phyloP scores from a whole-genome alignment of 2,797 vertebrate genomes.

The Acanthiza pusilla region DNA sequence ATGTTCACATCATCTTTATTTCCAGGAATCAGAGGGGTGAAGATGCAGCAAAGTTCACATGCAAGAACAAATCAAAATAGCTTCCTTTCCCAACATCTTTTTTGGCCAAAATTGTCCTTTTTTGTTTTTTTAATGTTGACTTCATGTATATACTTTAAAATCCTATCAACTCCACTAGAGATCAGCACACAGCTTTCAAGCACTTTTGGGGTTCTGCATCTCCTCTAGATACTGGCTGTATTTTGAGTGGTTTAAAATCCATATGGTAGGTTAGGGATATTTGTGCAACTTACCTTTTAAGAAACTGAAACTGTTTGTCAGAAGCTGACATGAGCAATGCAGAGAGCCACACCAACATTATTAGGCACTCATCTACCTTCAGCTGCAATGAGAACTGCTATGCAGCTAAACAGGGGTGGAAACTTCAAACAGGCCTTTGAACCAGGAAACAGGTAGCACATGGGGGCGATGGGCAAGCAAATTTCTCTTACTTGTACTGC shows the following conservation, averaged over 20 bases:
- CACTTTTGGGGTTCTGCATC: neutral
- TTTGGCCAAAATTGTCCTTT: neutral
- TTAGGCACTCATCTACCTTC: neutral
- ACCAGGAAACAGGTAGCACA: neutral
- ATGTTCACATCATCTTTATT: neutral
- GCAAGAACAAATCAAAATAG: neutral
- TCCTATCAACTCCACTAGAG: neutral
- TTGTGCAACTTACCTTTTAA: neutral
- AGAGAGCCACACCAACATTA: neutral
- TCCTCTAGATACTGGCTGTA: neutral
- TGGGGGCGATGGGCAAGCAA: accelerated
- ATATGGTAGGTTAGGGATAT: neutral
- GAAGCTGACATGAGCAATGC: neutral
- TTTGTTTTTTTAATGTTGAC: neutral
- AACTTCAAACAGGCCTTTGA: neutral
- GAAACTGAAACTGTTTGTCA: neutral
- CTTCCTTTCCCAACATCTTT: neutral
- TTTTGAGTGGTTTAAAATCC: neutral
- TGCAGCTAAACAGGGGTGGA: accelerated
- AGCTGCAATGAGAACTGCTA: neutral
- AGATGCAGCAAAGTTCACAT: neutral
- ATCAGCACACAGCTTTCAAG: neutral
- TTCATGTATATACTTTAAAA: neutral
- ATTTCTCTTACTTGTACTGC: conserved; percentile 89
- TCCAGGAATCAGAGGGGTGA: neutral